Evolutionary conservation across 1,140 invertebrate species (phyloP), one percentile per base, ranked within the genome.

Genomic region (Doryteuthis pealeii): DNA sequence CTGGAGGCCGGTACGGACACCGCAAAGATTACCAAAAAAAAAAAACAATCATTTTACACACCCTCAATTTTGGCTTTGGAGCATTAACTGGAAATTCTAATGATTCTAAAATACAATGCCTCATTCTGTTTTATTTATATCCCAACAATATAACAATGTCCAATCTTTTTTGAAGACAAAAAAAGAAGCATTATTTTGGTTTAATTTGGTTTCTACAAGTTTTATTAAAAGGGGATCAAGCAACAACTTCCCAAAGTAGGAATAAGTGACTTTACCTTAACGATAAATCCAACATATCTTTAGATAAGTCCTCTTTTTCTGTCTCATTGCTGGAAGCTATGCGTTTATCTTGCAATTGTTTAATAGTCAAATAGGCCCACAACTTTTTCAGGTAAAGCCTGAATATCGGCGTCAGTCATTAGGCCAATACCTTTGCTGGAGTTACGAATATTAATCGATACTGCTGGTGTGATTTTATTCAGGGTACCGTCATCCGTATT

Each of bases 311-410:
- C 43, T 79, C 75, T 54, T 81, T 77, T 22, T 76, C 72, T 4
- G 75, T 40, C 30, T 71, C 54, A 26, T 75, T 66, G 8, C 71
- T 75, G 3, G 14, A 22, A 31, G 78, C 73, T 14, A 67, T 72
- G 32, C 74, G 70, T 35, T 80, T 85, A 76, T 92, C 90, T 70
- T 93, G 82, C 40, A 92, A 84, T 80, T 93, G 91, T 77, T 91
- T 90, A 35, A 93, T 91, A 18, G 90, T 92, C 72, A 93, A 84
- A 80, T 92, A 93, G 2, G 92, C 92, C 92, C 92, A 93, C 49
- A 92, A 84, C 54, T 91, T 88, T n/a, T 83, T 93, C 92, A 68
- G 92, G 82, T 22, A 84, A 72, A 92, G 90, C 33, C 80, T 82
- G 3, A 74, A 78, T 72, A 76, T 81, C 77, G 26, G 35, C 35